Percentiles rank a stretch among this genome's conserved stretches.
phyloP scores from a whole-genome alignment of 2,113 vertebrate genomes.

The Falco punctatus region DNA sequence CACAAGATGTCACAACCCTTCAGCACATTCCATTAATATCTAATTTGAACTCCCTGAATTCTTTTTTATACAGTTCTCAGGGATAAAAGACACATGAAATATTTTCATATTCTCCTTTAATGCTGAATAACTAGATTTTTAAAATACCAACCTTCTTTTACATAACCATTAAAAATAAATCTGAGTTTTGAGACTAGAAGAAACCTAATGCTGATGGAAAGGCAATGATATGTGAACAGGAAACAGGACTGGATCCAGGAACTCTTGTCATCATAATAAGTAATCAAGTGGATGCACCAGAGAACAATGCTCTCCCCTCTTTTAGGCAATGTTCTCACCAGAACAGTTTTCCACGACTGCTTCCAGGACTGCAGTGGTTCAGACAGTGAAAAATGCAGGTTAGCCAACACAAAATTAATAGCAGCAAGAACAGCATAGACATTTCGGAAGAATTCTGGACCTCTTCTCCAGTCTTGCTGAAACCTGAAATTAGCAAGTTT shows the following conservation, averaged over 20 bases:
- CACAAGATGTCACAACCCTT: not conserved
- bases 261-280: not conserved
- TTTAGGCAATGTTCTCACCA: not conserved
- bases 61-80: not conserved
- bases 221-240: not conserved
- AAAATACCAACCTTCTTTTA: not conserved
- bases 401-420: not conserved
- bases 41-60: not conserved
- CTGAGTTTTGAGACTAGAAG: not conserved
- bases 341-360: not conserved
- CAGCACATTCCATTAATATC: not conserved
- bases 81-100: not conserved
- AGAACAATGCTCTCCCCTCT: not conserved
- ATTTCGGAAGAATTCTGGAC: not conserved
- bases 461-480: not conserved
- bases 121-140: not conserved
- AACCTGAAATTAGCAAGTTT: not conserved
- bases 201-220: not conserved
- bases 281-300: not conserved
- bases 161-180: not conserved
- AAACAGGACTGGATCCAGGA: not conserved
- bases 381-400: not conserved
- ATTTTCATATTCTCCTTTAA: not conserved
- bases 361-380: not conserved
- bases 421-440: not conserved